A percentile compares a stretch with the other conserved stretches of the same genome.
These are phyloP conservation scores for Planiliza haematocheilus DNA, from an alignment of 2,113 vertebrate genomes.

Conservation along the genomic window DNA sequence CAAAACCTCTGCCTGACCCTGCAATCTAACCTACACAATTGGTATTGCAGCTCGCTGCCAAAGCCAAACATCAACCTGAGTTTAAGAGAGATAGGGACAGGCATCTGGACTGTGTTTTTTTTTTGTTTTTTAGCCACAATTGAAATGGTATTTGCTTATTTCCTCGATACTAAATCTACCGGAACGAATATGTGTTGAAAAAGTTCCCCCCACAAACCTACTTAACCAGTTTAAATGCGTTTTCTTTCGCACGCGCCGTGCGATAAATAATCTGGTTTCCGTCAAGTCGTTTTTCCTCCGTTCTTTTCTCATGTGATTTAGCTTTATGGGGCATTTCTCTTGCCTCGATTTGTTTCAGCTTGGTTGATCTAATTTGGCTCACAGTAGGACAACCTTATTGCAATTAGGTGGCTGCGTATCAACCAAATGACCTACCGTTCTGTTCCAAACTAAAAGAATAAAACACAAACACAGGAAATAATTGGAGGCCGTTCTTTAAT, in stretches of 20 bases:
- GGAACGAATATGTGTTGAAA: neutral
- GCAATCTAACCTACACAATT: conserved; percentile 16
- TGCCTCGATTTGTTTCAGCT: conserved; percentile 31
- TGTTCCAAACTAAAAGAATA: conserved; percentile 23
- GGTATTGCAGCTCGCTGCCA: conserved; percentile 24
- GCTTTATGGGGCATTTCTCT: conserved; percentile 7
- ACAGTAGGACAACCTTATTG: conserved; percentile 40
- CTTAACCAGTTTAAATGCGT: conserved; percentile 10
- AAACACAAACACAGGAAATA: conserved; percentile 24
- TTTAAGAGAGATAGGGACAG: conserved; percentile 14
- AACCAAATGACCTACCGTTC: conserved; percentile 41
- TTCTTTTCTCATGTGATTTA: conserved; percentile 35
- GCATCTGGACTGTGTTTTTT: neutral
- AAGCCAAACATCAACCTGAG: conserved; percentile 35
- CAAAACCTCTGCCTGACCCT: conserved; percentile 58
- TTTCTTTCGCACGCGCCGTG: conserved; percentile 32
- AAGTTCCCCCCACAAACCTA: conserved; percentile 20
- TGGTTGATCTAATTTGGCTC: conserved; percentile 52
- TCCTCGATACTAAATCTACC: conserved; percentile 24
- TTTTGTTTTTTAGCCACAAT: conserved; percentile 38
- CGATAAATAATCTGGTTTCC: conserved; percentile 37
- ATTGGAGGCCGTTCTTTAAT: conserved; percentile 17
- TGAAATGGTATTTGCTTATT: conserved; percentile 16
- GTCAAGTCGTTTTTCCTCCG: conserved; percentile 16
- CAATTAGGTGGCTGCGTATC: conserved; percentile 42